Conservation (phyloP, 2,113 vertebrate genomes). For the Tetraodon nigroviridis region DNA sequence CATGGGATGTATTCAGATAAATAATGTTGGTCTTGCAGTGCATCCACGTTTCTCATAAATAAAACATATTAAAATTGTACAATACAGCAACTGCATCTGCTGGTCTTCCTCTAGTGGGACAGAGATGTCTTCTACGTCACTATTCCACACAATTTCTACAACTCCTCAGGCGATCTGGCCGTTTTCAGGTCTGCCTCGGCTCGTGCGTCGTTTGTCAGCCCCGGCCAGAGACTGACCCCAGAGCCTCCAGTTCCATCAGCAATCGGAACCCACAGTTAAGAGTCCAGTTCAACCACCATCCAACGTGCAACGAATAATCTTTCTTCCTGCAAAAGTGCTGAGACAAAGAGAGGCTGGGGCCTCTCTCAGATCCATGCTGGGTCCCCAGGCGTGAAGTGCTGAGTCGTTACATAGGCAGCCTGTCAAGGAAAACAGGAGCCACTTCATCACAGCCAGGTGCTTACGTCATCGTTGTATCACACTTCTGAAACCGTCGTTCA, state of each 20-base stretch:
- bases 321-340: constrained; percentile 59
- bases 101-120: constrained; percentile 41
- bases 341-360: constrained; percentile 33
- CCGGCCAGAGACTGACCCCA: constrained; percentile 3
- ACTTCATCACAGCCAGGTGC: neutral
- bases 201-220: neutral
- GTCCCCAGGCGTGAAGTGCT: constrained; percentile 43
- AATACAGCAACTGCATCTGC: constrained; percentile 53
- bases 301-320: constrained; percentile 26
- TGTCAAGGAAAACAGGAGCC: constrained; percentile 19
- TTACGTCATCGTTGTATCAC: no score
- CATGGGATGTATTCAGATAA: constrained; percentile 67
- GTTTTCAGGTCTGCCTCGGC: constrained; percentile 11
- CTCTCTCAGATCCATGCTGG: constrained; percentile 32
- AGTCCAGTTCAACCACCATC: constrained; percentile 18
- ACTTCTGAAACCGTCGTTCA: neutral
- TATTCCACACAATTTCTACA: constrained; percentile 36
- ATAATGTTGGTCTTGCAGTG: constrained; percentile 73
- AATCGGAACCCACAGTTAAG: constrained; percentile 19
- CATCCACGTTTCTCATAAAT: constrained; percentile 71
- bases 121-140: constrained; percentile 42
- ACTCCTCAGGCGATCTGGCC: constrained; percentile 13
- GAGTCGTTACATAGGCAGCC: constrained; percentile 62
- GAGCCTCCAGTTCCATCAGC: constrained; percentile 15
- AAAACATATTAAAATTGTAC: constrained; percentile 66